Percentiles rank a stretch among this genome's conserved stretches.
These are phyloP conservation scores for Acleris cristana DNA, from an alignment of 2,888 invertebrate species.

Conservation along the genomic window DNA sequence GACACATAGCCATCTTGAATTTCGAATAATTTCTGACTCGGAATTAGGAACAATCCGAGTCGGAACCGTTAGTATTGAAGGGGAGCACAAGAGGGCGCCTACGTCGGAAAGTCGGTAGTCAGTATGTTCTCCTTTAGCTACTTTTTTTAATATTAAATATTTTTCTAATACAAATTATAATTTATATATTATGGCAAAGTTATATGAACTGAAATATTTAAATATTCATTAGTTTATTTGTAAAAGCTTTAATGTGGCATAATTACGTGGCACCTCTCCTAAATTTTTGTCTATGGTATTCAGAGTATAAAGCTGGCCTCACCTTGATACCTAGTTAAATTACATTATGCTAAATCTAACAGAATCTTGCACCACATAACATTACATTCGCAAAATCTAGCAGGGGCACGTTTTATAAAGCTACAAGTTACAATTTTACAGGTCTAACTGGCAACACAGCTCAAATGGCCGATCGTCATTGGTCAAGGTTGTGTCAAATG, in stretches of 20 bases:
- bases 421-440: no score
- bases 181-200: no score
- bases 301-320: not conserved
- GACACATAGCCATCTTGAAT: constrained; percentile 83
- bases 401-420: no score
- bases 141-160: not conserved
- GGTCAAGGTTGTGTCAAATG: no score
- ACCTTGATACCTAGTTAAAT: no score
- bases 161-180: not conserved
- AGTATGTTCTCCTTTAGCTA: constrained; percentile 46
- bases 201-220: no score
- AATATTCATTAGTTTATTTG: no score
- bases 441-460: no score
- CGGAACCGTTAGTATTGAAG: constrained; percentile 5
- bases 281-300: not conserved
- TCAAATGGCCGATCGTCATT: no score
- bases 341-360: no score
- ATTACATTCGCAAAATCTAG: no score
- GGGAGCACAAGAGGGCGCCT: constrained; percentile 52
- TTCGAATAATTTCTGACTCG: constrained; percentile 65
- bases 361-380: no score
- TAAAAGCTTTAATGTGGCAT: not conserved
- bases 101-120: constrained; percentile 9
- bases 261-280: not conserved
- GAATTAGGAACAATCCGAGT: constrained; percentile 9